Evolutionary conservation across 1,140 invertebrate genomes (phyloP).

Genomic region (Heliconius melpomene): DNA sequence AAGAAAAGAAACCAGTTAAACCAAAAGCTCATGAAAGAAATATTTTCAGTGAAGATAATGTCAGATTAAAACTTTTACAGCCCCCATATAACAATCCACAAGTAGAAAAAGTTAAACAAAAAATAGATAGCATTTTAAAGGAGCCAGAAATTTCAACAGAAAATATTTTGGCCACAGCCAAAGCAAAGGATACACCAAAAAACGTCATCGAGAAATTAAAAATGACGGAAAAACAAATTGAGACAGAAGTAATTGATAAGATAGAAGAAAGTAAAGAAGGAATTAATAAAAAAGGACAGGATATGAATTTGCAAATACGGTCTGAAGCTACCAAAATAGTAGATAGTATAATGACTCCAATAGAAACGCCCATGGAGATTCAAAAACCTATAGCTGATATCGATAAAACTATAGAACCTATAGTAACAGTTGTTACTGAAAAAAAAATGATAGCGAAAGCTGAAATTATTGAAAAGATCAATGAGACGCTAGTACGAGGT

Average conservation of each 20-base stretch:
- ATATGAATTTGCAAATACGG: constrained; percentile 59
- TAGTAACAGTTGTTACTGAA: constrained; percentile 75
- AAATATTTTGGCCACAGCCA: constrained; percentile 62
- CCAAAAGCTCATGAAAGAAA: constrained; percentile 51
- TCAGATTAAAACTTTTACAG: constrained; percentile 73
- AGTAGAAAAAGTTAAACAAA: constrained; percentile 76
- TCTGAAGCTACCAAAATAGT: constrained; percentile 69
- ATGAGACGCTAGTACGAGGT: constrained; percentile 71
- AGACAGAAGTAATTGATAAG: constrained; percentile 57
- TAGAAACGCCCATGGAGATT: constrained; percentile 64
- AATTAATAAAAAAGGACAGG: constrained; percentile 57
- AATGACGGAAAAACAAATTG: constrained; percentile 57
- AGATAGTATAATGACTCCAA: constrained; percentile 68
- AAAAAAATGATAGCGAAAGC: constrained; percentile 53
- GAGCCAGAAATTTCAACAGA: constrained; percentile 72
- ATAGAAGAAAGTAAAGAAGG: constrained; percentile 61
- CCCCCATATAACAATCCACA: constrained; percentile 75
- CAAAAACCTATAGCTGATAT: constrained; percentile 52
- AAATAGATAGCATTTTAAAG: constrained; percentile 78
- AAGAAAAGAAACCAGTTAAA: constrained; percentile 63
- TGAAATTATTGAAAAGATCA: constrained; percentile 62
- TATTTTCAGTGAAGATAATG: constrained; percentile 62
- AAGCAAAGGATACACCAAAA: constrained; percentile 56
- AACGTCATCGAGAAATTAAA: constrained; percentile 52
- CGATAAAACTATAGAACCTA: constrained; percentile 72